phyloP scores from a whole-genome alignment of 1,140 invertebrate species.

The Pteromalus puparum region DNA sequence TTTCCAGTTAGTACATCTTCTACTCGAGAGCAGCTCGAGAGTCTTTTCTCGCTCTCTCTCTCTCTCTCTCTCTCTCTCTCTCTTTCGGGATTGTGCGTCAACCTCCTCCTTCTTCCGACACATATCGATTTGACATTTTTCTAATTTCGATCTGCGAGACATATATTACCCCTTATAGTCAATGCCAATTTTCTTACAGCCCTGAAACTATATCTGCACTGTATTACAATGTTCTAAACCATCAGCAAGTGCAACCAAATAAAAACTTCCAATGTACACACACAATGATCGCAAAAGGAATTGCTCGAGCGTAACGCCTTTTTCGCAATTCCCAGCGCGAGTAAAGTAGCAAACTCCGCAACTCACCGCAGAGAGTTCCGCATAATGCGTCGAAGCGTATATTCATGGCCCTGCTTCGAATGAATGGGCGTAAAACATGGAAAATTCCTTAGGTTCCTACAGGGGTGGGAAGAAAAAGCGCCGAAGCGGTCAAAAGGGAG shows the following conservation, averaged over 20 bases:
- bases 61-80: no score
- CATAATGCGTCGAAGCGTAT: neutral
- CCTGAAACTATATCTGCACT: neutral
- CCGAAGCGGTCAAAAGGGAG: neutral
- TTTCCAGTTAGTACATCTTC: conserved; percentile 38
- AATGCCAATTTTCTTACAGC: neutral
- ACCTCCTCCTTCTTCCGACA: neutral
- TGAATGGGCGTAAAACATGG: neutral
- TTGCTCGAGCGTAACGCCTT: neutral
- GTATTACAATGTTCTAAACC: no score
- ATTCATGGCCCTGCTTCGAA: neutral
- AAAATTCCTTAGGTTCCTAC: neutral
- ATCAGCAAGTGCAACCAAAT: neutral
- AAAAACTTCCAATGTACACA: neutral
- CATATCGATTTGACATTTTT: conserved; percentile 27
- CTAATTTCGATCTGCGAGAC: conserved; percentile 37
- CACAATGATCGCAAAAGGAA: neutral
- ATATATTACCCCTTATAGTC: neutral
- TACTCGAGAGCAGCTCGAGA: neutral
- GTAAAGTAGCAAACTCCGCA: neutral
- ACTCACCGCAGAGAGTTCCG: no score
- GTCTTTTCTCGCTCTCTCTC: neutral
- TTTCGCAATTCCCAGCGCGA: neutral
- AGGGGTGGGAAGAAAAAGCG: neutral
- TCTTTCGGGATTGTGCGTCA: neutral